Base-by-base conservation (phyloP, 2,888 invertebrate genomes). In the Margaritifera margaritifera region DNA sequence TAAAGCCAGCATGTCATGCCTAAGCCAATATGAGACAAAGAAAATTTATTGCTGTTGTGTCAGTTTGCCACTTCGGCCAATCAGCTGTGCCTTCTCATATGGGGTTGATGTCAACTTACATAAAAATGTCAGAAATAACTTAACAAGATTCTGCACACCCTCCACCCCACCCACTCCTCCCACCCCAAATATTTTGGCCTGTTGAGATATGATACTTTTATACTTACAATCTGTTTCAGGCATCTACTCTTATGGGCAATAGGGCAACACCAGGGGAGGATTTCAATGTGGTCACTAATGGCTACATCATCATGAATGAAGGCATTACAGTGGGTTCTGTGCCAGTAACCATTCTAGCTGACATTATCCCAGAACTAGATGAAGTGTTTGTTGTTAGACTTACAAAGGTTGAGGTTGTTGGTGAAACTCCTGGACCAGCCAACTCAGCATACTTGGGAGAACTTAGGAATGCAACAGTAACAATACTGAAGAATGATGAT, bases 401-500 rank as follows among this genome's bases (percentile, higher is more conserved):
- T 50, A 77, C 75, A 0, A 62, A 75, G 20, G 85, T 88, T 15
- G 84, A 84, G 62, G 80, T 85, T 1, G 79, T 74, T 19, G 80
- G 82, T 24, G 69, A 78, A 1, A 72, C 70, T 0, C 73, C 76
- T 1, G 75, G 79, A 8, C 75, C 83, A 2, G 68, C 75, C 57
- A 84, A 87, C 66, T 66, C 77, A 2, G 88, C 89, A 0, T 65
- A 71, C 22, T 71, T 88, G 8, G 88, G 87, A 0, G 66, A 62
- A 15, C 20, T 70, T 18, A 74, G 74, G 4, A 70, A 77, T 51
- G 83, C 86, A 6, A 74, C 74, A 6, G 83, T 89, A 4, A 80
- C 75, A 42, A 87, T 89, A 25, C 74, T 66, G 6, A 76, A 77
- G 52, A 88, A 87, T 78, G 88, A 89, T 69, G 84, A 87, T 75